phyloP scores from a whole-genome alignment of 2,888 invertebrate genomes.

The Amphipyra berbera region DNA sequence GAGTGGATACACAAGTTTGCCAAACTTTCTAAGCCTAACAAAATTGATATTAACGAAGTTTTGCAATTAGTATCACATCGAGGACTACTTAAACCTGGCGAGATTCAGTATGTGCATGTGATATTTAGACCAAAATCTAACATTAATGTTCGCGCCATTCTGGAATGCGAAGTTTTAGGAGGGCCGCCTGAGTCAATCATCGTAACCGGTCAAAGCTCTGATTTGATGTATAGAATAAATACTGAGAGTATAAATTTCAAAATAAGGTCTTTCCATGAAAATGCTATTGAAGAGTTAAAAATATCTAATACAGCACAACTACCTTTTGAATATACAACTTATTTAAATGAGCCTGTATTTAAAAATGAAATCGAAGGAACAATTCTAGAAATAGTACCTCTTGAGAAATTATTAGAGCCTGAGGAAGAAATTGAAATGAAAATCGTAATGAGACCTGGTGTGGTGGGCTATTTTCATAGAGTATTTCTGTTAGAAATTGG shows the following conservation, averaged over 20 bases:
- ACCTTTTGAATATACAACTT: slow-evolving; percentile 82
- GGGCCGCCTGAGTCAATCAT: slow-evolving; percentile 88
- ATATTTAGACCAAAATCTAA: slow-evolving; percentile 84
- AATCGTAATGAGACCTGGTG: slow-evolving; percentile 88
- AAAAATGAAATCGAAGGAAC: slow-evolving; percentile 79
- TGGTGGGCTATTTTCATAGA: slow-evolving; percentile 88
- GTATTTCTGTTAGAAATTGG: slow-evolving; percentile 87
- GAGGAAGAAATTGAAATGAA: slow-evolving; percentile 79
- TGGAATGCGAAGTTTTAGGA: slow-evolving; percentile 88
- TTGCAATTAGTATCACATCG: slow-evolving; percentile 84
- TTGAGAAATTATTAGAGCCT: slow-evolving; percentile 77
- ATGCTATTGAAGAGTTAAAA: slow-evolving; percentile 73
- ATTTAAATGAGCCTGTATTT: slow-evolving; percentile 73
- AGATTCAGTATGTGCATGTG: slow-evolving; percentile 84
- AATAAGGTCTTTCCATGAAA: slow-evolving; percentile 83
- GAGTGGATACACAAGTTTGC: slow-evolving; percentile 78
- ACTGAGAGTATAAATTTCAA: slow-evolving; percentile 80
- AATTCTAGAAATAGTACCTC: slow-evolving; percentile 83
- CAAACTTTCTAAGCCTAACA: slow-evolving; percentile 58
- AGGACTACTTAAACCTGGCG: slow-evolving; percentile 87
- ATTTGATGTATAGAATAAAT: slow-evolving; percentile 86
- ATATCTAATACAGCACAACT: slow-evolving; percentile 87
- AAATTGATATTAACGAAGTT: slow-evolving; percentile 74
- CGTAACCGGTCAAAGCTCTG: slow-evolving; percentile 87
- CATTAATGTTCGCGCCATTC: slow-evolving; percentile 80